Evolutionary conservation across 2,797 vertebrate genomes (phyloP).

Genomic region (Mus caroli): DNA sequence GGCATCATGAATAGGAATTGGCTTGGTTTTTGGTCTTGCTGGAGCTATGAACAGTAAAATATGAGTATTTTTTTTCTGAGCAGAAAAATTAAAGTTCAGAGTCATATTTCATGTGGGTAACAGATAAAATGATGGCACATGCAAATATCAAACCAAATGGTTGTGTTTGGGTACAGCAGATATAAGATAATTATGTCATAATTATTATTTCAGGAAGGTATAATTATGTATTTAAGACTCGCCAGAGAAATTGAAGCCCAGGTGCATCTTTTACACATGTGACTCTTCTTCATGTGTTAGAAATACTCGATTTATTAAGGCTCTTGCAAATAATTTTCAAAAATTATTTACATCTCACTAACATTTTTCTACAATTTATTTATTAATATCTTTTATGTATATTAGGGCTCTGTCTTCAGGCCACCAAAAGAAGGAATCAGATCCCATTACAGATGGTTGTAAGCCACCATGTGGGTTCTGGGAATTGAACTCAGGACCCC

Average conservation of each 20-base stretch:
- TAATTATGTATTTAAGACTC: slow-evolving; percentile 41
- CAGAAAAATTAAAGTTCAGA: neutral
- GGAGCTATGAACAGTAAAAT: slow-evolving; percentile 90
- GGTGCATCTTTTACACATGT: slow-evolving; percentile 3
- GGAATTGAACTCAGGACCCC: neutral
- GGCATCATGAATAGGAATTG: slow-evolving; percentile 91
- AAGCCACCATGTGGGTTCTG: neutral
- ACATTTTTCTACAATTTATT: neutral
- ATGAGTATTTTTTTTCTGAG: slow-evolving; percentile 1
- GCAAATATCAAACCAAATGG: slow-evolving; percentile 29
- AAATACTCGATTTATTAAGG: slow-evolving; percentile 34
- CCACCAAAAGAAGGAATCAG: neutral
- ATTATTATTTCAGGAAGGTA: slow-evolving; percentile 14
- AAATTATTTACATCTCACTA: slow-evolving; percentile 13
- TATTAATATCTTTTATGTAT: neutral
- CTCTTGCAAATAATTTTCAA: slow-evolving; percentile 3
- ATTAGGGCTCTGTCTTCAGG: neutral
- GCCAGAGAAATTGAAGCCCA: neutral
- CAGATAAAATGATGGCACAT: slow-evolving; percentile 3
- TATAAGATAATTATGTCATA: slow-evolving; percentile 58
- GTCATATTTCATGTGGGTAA: slow-evolving; percentile 36
- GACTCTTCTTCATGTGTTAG: slow-evolving; percentile 20
- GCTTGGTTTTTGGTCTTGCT: slow-evolving; percentile 93
- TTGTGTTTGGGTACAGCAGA: slow-evolving; percentile 6
- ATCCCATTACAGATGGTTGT: neutral